Conservation (phyloP, 2,888 invertebrate genomes). For the Alitta virens region DNA sequence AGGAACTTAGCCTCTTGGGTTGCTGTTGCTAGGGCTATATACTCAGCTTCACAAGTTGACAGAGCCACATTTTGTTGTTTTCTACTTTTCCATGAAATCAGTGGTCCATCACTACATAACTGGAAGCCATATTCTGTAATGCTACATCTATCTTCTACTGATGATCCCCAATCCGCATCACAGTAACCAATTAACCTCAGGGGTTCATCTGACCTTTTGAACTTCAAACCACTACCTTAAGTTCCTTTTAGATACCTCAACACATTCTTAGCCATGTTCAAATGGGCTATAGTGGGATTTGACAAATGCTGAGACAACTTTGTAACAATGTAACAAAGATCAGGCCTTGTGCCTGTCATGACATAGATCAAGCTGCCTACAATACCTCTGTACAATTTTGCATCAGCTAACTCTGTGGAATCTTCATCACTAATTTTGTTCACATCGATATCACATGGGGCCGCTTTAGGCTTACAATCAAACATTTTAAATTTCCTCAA, state of each 20-base stretch:
- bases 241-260: not conserved
- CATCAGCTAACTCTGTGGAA: no score
- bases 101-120: constrained; percentile 33
- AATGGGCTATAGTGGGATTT: constrained; percentile 6
- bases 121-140: constrained; percentile 36
- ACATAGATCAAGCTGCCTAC: not conserved
- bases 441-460: no score
- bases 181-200: not conserved
- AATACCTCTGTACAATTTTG: not conserved
- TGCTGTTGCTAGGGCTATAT: constrained; percentile 35
- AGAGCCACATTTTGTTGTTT: constrained; percentile 42
- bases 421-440: no score
- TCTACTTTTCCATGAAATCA: constrained; percentile 41
- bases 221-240: no score
- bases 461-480: not conserved
- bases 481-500: constrained; percentile 1
- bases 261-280: not conserved
- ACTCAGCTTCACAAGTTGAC: constrained; percentile 49
- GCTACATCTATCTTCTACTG: not conserved
- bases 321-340: not conserved
- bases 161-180: not conserved
- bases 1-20: constrained; percentile 26
- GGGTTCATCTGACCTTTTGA: not conserved
- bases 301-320: not conserved
- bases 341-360: not conserved